Base-by-base conservation (phyloP, 1,140 invertebrate species). In the Diploscapter pachys region DNA sequence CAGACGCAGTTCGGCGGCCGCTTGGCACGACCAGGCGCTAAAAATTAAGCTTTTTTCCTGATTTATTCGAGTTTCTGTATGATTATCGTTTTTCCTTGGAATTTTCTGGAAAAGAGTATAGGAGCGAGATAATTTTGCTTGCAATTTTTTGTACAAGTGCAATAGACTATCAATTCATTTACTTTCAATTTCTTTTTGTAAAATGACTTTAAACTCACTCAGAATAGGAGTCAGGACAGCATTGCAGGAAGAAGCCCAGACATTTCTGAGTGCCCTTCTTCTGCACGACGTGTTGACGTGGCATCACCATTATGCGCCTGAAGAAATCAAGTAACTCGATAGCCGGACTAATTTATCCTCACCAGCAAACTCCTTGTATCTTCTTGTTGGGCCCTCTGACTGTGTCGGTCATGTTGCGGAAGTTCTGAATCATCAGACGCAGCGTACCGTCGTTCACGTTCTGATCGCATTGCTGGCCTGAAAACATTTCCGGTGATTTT, bases 251-350 rank as follows among this genome's bases (percentile, higher is more conserved):
- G 72, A 88, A 87, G 5, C 87, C 87, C 5, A 88, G 75, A 64
- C 83, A 87, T 74, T 86, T 87, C 76, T 86, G 86, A 56, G 82
- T 83, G 13, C 66, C 66, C 71, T 84, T 84, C 63, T 84, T 84
- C 71, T 84, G 82, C 9, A 84, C 82, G 51, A 84, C 80, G 72
- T 84, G 82, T 61, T 85, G 84, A 5, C 94, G 88, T 9, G 93
- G 95, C 94, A 98, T 98, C 1, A 96, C 93, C 95, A 99, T 98
- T 65, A 98, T 98, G 89, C 97, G 96, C 89, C 89, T 89, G 72
- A 72, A 57, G 48, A 66, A 9, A 48, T 13, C 11, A 8, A 48
- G 5, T 55, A 8, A 3, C 52, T 71, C 13, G 9, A 71, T 69
- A 31, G 2, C 11, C 8, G 9, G 4, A 31, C 61, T 64, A 69